Evolutionary conservation across 2,888 invertebrate species (phyloP).

Genomic region (Amphipyra tragopoginis): DNA sequence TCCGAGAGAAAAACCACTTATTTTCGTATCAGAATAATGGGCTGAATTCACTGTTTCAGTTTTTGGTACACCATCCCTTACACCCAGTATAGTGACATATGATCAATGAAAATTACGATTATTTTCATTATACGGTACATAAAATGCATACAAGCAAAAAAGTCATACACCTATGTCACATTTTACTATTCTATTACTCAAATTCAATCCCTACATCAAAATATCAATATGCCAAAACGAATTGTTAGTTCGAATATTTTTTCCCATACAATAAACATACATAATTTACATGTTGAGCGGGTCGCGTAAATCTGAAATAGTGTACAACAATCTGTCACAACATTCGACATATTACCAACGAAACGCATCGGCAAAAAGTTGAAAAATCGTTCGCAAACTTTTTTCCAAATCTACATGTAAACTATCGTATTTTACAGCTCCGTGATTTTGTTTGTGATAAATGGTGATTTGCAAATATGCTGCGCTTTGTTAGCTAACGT

Average conservation of each 20-base stretch:
- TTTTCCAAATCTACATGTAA: constrained; percentile 43
- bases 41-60: too few species aligned
- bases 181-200: constrained; percentile 22
- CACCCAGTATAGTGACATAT: too few species aligned
- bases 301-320: constrained; percentile 42
- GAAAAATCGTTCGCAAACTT: constrained; percentile 39
- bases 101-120: too few species aligned
- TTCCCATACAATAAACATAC: constrained; percentile 12
- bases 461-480: constrained; percentile 27
- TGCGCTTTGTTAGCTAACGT: constrained; percentile 9
- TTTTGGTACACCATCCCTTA: too few species aligned
- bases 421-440: constrained; percentile 41
- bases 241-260: constrained; percentile 23
- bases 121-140: too few species aligned
- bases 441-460: constrained; percentile 19
- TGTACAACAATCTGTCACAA: constrained; percentile 58
- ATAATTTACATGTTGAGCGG: constrained; percentile 53
- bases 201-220: constrained; percentile 26
- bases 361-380: constrained; percentile 38
- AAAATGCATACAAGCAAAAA: background rate
- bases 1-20: too few species aligned
- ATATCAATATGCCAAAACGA: constrained; percentile 11
- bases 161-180: background rate
- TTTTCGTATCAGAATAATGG: too few species aligned
- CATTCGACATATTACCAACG: constrained; percentile 52